Percentiles rank a stretch among this genome's conserved stretches.
These are phyloP conservation scores for Drepana falcataria DNA, from an alignment of 2,888 invertebrate species.

Conservation along the genomic window DNA sequence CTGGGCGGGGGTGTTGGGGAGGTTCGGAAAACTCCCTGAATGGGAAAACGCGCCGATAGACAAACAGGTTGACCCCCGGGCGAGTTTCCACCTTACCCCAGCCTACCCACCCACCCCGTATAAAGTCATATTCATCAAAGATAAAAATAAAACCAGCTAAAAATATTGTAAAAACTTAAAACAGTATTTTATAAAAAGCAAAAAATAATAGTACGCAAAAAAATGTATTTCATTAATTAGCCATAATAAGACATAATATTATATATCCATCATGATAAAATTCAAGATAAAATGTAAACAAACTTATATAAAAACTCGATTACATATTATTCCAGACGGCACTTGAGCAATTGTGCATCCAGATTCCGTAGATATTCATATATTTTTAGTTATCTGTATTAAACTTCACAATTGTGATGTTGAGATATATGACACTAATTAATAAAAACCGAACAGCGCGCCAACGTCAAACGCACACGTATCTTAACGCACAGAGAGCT, in stretches of 20 bases:
- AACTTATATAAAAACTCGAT: too few species aligned
- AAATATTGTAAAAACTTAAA: neutral
- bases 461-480: constrained; percentile 52
- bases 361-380: neutral
- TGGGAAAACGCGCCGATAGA: constrained; percentile 76
- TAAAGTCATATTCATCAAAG: neutral
- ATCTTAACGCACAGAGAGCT: constrained; percentile 71
- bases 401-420: too few species aligned
- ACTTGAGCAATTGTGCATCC: too few species aligned
- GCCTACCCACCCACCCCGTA: constrained; percentile 31
- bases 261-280: too few species aligned
- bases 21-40: constrained; percentile 76
- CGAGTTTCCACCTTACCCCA: constrained; percentile 39
- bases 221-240: too few species aligned
- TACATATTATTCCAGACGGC: too few species aligned
- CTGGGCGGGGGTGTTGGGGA: constrained; percentile 53
- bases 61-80: constrained; percentile 69
- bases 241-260: too few species aligned
- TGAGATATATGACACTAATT: neutral
- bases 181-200: too few species aligned
- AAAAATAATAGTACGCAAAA: constrained; percentile 9
- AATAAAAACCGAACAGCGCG: neutral
- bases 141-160: neutral
- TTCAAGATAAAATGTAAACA: too few species aligned
- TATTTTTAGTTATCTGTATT: constrained; percentile 6